Evolutionary conservation across 2,113 vertebrate species (phyloP), one percentile per base, ranked within the genome.

Genomic region (Odobenus rosmarus): DNA sequence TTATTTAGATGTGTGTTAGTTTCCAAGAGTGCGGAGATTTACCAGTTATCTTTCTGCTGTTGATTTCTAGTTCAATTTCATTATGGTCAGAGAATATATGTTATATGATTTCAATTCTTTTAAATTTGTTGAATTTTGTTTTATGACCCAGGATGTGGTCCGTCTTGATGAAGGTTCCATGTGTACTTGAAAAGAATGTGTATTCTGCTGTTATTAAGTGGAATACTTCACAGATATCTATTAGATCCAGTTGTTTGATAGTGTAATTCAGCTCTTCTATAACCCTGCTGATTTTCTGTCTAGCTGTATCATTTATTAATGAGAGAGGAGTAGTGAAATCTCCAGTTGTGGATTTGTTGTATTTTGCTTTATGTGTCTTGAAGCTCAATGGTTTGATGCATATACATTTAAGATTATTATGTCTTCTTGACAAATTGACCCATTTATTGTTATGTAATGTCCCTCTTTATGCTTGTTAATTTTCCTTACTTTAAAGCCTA

Each of bases 251-350:
- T 74, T 67, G 31, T 72, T 74, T 64, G 23, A 55, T 57, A 36
- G n/a, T 91, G 36, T 62, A 46, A 13, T 64, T 86, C 71, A 84
- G 14, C 36, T 61, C 36, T 79, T 62, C 21, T 80, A 16, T 85
- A 42, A 42, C 39, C 28, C 36, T 90, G 51, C 18, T 85, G 21
- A 96, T 69, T 93, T 84, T 59, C 3, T 88, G 18, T 81, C 53
- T 88, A 61, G 28, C 39, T 88, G 71, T 71, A 59, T 24, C 51
- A 80, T 90, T 93, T 96, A 90, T 72, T 80, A 86, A 51, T 61
- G 64, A 88, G 42, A 92, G 26, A 92, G 10, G 33, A 81, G 15
- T 87, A 62, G 13, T 81, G 36, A 87, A 67, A 82, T 74, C 36
- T 57, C 46, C 55, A 88, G 42, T 24, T 64, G 1, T 71, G 26